Evolutionary conservation across 2,797 vertebrate species (phyloP).

Genomic region (Eulemur coronatus): DNA sequence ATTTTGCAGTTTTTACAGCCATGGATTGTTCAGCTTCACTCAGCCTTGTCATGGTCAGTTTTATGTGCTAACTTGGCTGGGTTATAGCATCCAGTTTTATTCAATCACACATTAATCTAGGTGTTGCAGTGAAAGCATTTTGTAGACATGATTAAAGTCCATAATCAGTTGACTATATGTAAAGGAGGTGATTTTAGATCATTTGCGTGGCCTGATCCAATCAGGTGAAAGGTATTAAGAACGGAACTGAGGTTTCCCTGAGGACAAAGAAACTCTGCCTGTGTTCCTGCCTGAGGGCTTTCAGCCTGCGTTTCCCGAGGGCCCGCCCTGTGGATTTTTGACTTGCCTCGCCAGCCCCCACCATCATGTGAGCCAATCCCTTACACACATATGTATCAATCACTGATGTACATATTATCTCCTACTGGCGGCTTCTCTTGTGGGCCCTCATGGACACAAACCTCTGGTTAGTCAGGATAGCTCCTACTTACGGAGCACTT

Average conservation of each 20-base stretch:
- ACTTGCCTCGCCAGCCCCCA: neutral
- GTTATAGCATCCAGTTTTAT: neutral
- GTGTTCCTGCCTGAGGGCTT: neutral
- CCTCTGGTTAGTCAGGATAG: neutral
- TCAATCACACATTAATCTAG: neutral
- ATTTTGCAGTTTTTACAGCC: neutral
- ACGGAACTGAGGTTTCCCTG: neutral
- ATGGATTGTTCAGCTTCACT: neutral
- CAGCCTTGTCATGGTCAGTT: neutral
- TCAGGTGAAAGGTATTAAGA: neutral
- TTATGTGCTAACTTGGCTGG: neutral
- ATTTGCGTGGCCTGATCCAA: neutral
- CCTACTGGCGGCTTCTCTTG: neutral
- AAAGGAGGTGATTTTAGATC: neutral
- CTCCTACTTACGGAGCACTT: neutral
- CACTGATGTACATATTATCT: neutral
- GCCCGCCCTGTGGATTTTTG: neutral
- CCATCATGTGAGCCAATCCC: neutral
- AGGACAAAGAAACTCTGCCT: neutral
- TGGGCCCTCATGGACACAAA: neutral
- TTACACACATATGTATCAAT: neutral
- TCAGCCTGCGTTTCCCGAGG: neutral
- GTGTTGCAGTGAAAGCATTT: neutral
- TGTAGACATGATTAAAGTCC: neutral
- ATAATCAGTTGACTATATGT: neutral